Evolutionary conservation across 2,888 invertebrate species (phyloP).

Genomic region (Caenorhabditis panamensis): DNA sequence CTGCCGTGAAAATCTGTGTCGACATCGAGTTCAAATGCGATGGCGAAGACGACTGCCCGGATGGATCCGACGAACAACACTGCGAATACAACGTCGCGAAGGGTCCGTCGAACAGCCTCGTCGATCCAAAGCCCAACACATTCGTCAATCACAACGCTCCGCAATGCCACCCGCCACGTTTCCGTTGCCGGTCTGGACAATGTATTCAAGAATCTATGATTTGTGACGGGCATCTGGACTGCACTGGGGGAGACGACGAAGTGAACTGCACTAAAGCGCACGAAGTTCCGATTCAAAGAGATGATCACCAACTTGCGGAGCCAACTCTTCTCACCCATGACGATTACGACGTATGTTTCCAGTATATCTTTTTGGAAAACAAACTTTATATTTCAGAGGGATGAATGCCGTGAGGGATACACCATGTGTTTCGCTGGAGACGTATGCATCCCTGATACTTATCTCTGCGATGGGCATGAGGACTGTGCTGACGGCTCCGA

Average conservation of each 20-base stretch:
- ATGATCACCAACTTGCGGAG: not conserved
- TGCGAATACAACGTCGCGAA: constrained; percentile 25
- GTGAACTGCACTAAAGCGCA: constrained; percentile 40
- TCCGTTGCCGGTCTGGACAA: constrained; percentile 65
- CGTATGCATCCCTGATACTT: constrained; percentile 65
- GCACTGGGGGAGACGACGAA: constrained; percentile 67
- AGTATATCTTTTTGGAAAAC: not conserved
- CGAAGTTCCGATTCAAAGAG: not conserved
- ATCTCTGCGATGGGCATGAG: constrained; percentile 66
- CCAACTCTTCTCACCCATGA: constrained; percentile 24
- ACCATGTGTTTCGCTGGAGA: constrained; percentile 47
- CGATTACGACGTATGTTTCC: constrained; percentile 21
- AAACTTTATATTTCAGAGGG: constrained; percentile 15
- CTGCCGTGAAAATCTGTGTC: constrained; percentile 61
- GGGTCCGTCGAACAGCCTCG: not conserved
- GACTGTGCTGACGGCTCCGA: constrained; percentile 71
- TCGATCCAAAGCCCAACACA: not conserved
- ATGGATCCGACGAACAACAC: constrained; percentile 67
- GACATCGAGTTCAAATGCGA: constrained; percentile 66
- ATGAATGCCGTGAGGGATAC: constrained; percentile 21
- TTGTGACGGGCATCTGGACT: constrained; percentile 67
- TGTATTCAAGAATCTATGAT: constrained; percentile 57
- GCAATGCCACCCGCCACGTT: constrained; percentile 29
- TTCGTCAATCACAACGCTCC: constrained; percentile 32
- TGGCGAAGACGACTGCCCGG: constrained; percentile 64